Evolutionary conservation across 2,797 vertebrate species (phyloP).

Genomic region (Syngnathus acus): DNA sequence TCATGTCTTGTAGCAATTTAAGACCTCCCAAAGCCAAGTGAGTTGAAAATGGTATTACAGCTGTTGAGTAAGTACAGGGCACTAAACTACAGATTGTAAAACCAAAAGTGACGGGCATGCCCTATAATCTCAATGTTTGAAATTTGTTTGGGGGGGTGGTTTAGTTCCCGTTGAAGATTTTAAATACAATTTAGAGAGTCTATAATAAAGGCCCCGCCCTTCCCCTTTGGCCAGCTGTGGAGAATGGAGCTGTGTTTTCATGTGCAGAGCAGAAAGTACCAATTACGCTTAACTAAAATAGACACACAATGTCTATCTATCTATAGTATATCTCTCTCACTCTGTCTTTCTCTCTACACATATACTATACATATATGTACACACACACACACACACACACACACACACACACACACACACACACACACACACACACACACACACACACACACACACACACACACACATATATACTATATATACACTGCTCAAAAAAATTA

Average conservation of each 20-base stretch:
- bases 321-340: too few species aligned
- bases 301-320: neutral
- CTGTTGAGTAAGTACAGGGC: conserved; percentile 26
- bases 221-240: neutral
- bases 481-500: too few species aligned
- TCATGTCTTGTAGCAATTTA: neutral
- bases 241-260: neutral
- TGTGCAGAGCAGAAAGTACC: conserved; percentile 4
- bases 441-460: too few species aligned
- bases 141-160: neutral
- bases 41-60: neutral
- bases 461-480: too few species aligned
- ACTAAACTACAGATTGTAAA: conserved; percentile 29
- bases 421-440: too few species aligned
- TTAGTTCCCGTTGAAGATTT: conserved; percentile 15
- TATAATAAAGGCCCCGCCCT: neutral
- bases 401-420: too few species aligned
- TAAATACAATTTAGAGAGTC: conserved; percentile 42
- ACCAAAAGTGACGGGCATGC: conserved; percentile 10
- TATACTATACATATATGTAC: too few species aligned
- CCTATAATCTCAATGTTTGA: conserved; percentile 33
- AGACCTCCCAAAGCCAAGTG: neutral
- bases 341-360: too few species aligned
- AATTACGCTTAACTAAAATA: conserved; percentile 2
- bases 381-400: too few species aligned